Evolutionary conservation across 1,140 invertebrate species (phyloP).

Genomic region (Brachionus paranguensis): DNA sequence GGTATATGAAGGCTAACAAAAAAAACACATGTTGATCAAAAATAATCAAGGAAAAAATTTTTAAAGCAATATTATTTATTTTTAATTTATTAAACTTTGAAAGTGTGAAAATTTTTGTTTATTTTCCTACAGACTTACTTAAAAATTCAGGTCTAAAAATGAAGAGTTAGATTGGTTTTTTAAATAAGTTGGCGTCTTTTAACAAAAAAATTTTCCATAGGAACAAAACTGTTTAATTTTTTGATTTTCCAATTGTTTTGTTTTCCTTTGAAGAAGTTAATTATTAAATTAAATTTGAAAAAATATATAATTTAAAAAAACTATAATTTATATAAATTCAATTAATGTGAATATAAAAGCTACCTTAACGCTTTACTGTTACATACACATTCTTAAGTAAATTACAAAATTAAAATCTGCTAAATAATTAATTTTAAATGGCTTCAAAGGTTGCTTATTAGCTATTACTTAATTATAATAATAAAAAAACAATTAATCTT

Average conservation of each 20-base stretch:
- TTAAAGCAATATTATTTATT: too few species aligned
- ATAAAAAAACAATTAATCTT: not conserved
- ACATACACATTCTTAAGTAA: not conserved
- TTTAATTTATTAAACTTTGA: too few species aligned
- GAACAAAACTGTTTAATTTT: not conserved
- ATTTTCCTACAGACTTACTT: too few species aligned
- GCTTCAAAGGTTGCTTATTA: slow-evolving; percentile 11
- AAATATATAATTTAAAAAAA: not conserved
- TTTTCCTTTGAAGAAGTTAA: not conserved
- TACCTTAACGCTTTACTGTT: not conserved
- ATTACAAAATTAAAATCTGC: not conserved
- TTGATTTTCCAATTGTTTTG: not conserved
- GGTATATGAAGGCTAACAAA: too few species aligned
- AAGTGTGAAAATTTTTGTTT: not conserved
- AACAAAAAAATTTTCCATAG: not conserved
- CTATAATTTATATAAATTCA: not conserved
- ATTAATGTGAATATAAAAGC: not conserved
- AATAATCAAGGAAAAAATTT: too few species aligned
- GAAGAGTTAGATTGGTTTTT: not conserved
- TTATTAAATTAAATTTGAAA: not conserved
- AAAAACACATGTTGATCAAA: too few species aligned
- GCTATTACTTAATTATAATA: slow-evolving; percentile 30
- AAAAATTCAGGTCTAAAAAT: too few species aligned
- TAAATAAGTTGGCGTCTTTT: not conserved
- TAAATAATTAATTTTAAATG: not conserved